These are phyloP conservation scores for Osmerus mordax DNA, from an alignment of 2,113 vertebrate genomes.

Conservation along the genomic window DNA sequence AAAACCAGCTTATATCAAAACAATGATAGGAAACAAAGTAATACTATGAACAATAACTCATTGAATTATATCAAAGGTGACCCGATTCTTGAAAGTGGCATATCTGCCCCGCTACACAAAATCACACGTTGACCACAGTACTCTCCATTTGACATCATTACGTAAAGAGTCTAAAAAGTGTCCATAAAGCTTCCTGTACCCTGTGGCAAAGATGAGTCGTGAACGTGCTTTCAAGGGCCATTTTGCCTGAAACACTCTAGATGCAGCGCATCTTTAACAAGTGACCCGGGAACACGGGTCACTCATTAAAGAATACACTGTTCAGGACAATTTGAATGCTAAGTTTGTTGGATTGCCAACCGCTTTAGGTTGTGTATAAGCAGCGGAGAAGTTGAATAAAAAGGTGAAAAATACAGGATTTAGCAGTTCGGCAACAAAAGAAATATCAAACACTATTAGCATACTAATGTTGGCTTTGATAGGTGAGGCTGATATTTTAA, in stretches of 20 bases:
- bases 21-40: too few species aligned
- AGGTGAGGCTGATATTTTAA: neutral
- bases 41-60: too few species aligned
- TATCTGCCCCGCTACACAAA: too few species aligned
- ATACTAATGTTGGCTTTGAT: conserved; percentile 15
- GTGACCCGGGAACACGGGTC: conserved; percentile 17
- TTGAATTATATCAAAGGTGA: too few species aligned
- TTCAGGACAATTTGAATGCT: conserved; percentile 43
- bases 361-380: conserved; percentile 36
- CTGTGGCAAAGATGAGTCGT: neutral
- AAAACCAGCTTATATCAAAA: too few species aligned
- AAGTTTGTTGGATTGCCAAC: conserved; percentile 39
- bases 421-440: conserved; percentile 2
- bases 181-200: conserved; percentile 13
- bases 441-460: conserved; percentile 22
- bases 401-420: conserved; percentile 3
- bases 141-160: neutral
- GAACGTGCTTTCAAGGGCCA: conserved; percentile 9
- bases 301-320: conserved; percentile 17
- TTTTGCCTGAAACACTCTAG: conserved; percentile 27
- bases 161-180: conserved; percentile 11
- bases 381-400: conserved; percentile 1
- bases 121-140: neutral
- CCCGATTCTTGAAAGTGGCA: too few species aligned
- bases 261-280: conserved; percentile 43